Evolutionary conservation across 1,140 invertebrate species (phyloP).

Genomic region (Microplitis demolitor): DNA sequence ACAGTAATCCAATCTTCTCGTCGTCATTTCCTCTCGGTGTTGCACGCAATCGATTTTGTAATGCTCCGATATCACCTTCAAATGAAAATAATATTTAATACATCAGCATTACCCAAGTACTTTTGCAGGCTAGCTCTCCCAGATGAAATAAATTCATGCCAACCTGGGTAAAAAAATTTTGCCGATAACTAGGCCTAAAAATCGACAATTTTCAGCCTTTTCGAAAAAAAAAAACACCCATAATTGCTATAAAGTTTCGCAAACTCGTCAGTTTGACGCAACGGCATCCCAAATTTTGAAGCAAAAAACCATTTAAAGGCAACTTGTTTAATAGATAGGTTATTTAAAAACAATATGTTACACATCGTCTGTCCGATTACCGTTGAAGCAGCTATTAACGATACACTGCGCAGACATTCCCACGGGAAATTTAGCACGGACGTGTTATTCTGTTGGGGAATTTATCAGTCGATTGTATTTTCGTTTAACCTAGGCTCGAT

Average conservation of each 20-base stretch:
- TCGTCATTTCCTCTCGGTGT: not conserved
- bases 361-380: not conserved
- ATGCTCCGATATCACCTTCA: not conserved
- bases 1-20: not conserved
- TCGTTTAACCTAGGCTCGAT: not conserved
- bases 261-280: too few relatives aligned
- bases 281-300: too few relatives aligned
- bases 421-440: conserved; percentile 22
- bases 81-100: not conserved
- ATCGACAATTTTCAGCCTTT: too few relatives aligned
- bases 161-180: too few relatives aligned
- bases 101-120: too few relatives aligned
- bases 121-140: too few relatives aligned
- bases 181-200: too few relatives aligned
- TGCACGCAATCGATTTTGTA: conserved; percentile 3
- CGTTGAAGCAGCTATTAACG: not conserved
- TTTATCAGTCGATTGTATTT: not conserved
- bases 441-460: conserved; percentile 1
- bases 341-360: not conserved
- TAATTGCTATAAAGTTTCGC: too few relatives aligned
- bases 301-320: too few relatives aligned
- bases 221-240: too few relatives aligned
- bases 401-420: conserved; percentile 3
- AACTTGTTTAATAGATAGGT: not conserved
- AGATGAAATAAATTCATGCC: too few relatives aligned